Conservation (phyloP, 2,888 invertebrate species). For the Drosophila siamana region DNA sequence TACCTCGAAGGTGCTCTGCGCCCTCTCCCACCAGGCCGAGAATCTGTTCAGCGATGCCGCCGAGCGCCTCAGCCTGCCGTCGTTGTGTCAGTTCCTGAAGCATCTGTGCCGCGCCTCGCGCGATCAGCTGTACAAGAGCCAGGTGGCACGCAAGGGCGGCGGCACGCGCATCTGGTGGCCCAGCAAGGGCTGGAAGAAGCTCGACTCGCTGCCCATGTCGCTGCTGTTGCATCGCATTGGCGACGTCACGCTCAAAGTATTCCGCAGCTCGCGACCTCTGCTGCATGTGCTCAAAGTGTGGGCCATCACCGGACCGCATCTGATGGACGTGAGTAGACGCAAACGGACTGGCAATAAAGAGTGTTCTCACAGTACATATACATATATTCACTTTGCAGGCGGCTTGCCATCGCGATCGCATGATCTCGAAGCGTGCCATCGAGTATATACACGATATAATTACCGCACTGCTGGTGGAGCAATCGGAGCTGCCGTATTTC, state of each 20-base stretch:
- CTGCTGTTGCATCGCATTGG: slow-evolving; percentile 93
- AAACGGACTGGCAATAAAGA: no score
- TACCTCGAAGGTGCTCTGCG: slow-evolving; percentile 95
- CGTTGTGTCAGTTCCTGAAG: slow-evolving; percentile 92
- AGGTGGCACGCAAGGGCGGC: slow-evolving; percentile 85
- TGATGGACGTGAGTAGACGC: slow-evolving; percentile 92
- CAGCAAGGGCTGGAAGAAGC: slow-evolving; percentile 85
- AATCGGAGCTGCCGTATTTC: slow-evolving; percentile 95
- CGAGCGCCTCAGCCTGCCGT: slow-evolving; percentile 93
- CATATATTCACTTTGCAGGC: slow-evolving; percentile 87
- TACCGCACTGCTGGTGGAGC: slow-evolving; percentile 93
- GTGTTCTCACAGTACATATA: no score
- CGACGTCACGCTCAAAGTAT: slow-evolving; percentile 94
- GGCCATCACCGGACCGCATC: slow-evolving; percentile 96
- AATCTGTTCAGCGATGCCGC: slow-evolving; percentile 96
- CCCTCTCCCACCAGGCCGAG: slow-evolving; percentile 95
- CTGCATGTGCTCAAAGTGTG: slow-evolving; percentile 96
- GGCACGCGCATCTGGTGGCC: slow-evolving; percentile 85
- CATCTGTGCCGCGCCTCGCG: slow-evolving; percentile 95
- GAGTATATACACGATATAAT: slow-evolving; percentile 97
- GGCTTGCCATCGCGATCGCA: slow-evolving; percentile 95
- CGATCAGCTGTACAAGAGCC: slow-evolving; percentile 87
- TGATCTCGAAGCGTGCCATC: slow-evolving; percentile 95
- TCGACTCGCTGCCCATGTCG: slow-evolving; percentile 86
- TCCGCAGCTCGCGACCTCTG: slow-evolving; percentile 93